Percentiles rank a stretch among this genome's conserved stretches.
Evolutionary conservation across 2,888 invertebrate species (phyloP).

Genomic region (Orthosia gothica): DNA sequence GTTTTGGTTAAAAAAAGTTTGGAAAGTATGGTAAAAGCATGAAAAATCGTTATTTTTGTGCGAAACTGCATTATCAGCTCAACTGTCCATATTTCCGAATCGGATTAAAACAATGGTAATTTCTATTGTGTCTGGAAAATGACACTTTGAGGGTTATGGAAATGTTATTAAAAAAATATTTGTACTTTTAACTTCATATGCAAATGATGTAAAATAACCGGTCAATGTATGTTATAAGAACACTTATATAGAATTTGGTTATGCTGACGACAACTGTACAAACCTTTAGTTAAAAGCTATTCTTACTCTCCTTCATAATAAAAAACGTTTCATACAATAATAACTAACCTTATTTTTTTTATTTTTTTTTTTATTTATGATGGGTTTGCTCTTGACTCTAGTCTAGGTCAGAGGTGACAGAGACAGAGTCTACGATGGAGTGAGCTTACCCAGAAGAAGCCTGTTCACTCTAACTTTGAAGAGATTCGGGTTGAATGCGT

Average conservation of each 20-base stretch:
- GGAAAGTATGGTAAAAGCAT: not conserved
- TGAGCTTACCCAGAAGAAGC: no score
- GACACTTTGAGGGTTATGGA: no score
- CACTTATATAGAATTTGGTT: not conserved
- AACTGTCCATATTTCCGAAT: no score
- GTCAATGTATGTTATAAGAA: not conserved
- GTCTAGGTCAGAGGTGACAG: no score
- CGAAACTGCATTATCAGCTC: no score
- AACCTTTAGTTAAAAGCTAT: not conserved
- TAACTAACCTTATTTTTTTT: not conserved
- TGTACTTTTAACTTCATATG: not conserved
- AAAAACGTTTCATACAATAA: not conserved
- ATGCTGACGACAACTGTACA: not conserved
- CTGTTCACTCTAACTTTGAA: no score
- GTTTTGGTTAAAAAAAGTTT: constrained; percentile 9
- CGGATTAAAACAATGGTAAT: no score
- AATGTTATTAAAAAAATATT: not conserved
- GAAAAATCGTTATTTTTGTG: not conserved
- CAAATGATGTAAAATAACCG: not conserved
- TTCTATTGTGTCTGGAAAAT: no score
- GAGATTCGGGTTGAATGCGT: no score
- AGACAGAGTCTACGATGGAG: no score
- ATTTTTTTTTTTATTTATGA: no score
- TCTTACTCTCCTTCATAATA: not conserved
- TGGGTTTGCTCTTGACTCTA: no score